Percentiles rank a stretch among this genome's conserved stretches.
Conservation (phyloP, 2,888 invertebrate species). For the Phoronis australis region DNA sequence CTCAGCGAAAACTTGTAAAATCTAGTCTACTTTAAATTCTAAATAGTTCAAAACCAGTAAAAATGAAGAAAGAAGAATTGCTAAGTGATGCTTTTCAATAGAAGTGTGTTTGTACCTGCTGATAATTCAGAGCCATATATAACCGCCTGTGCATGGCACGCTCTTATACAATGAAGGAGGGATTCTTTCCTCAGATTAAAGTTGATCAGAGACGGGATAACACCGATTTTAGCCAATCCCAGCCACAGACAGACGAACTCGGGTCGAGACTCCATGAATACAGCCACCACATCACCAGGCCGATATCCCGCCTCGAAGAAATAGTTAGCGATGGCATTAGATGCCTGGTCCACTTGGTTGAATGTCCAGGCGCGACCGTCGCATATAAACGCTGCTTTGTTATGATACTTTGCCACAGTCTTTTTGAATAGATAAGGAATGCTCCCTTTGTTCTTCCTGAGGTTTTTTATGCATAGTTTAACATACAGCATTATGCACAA, state of each 20-base stretch:
- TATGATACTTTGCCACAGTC: slow-evolving; percentile 70
- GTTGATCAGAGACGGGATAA: slow-evolving; percentile 78
- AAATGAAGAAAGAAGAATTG: background rate
- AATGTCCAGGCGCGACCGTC: slow-evolving; percentile 83
- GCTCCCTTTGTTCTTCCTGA: slow-evolving; percentile 63
- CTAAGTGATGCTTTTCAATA: no score
- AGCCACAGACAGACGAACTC: slow-evolving; percentile 91
- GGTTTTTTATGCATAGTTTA: slow-evolving; percentile 23
- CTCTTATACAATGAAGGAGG: slow-evolving; percentile 81
- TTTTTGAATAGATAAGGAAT: slow-evolving; percentile 76
- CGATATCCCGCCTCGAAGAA: slow-evolving; percentile 36
- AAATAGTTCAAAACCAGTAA: background rate
- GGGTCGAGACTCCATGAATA: slow-evolving; percentile 86
- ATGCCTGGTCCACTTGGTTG: slow-evolving; percentile 62
- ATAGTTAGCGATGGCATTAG: slow-evolving; percentile 45
- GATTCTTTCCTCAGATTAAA: slow-evolving; percentile 81
- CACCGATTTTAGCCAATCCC: slow-evolving; percentile 73
- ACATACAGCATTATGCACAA: slow-evolving; percentile 22
- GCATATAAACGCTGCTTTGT: slow-evolving; percentile 76
- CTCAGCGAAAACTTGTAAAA: background rate
- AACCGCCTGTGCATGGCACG: slow-evolving; percentile 79
- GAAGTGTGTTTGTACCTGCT: no score
- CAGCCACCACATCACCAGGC: slow-evolving; percentile 81
- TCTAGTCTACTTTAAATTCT: background rate
- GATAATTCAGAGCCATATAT: slow-evolving; percentile 62